These are phyloP conservation scores for Takifugu rubripes DNA, from an alignment of 2,797 vertebrate genomes.

Conservation along the genomic window DNA sequence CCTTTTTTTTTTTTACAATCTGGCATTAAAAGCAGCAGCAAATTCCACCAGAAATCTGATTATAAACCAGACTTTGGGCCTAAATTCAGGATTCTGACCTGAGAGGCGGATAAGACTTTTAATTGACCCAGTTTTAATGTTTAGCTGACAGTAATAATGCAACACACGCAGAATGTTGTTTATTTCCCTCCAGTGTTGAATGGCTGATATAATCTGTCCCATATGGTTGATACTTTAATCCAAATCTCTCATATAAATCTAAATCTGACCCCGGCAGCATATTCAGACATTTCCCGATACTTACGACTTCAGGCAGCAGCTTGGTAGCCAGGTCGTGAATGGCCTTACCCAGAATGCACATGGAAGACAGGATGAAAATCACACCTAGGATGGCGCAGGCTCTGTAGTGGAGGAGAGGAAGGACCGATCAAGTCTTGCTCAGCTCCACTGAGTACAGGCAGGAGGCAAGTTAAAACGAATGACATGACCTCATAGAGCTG, in stretches of 20 bases:
- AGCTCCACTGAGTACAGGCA: too few relatives aligned
- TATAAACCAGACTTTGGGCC: conserved; percentile 22
- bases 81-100: conserved; percentile 1
- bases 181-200: conserved; percentile 3
- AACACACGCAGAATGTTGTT: conserved; percentile 2
- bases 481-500: too few relatives aligned
- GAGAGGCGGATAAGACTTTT: neutral
- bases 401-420: conserved; percentile 64
- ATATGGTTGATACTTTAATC: conserved; percentile 25
- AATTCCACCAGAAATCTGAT: conserved; percentile 43
- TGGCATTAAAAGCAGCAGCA: neutral
- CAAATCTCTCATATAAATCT: conserved; percentile 7
- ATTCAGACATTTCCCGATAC: conserved; percentile 4
- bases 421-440: neutral
- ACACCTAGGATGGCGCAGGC: conserved; percentile 92
- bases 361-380: conserved; percentile 91
- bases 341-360: conserved; percentile 95
- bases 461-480: too few relatives aligned
- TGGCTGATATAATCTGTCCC: conserved; percentile 25
- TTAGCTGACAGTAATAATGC: conserved; percentile 8
- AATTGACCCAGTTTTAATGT: conserved; percentile 9
- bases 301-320: conserved; percentile 98
- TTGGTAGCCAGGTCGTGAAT: conserved; percentile 92
- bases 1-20: neutral
- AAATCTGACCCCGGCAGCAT: conserved; percentile 1